Evolutionary conservation across 2,113 vertebrate species (phyloP).

Genomic region (Lepidothrix coronata): DNA sequence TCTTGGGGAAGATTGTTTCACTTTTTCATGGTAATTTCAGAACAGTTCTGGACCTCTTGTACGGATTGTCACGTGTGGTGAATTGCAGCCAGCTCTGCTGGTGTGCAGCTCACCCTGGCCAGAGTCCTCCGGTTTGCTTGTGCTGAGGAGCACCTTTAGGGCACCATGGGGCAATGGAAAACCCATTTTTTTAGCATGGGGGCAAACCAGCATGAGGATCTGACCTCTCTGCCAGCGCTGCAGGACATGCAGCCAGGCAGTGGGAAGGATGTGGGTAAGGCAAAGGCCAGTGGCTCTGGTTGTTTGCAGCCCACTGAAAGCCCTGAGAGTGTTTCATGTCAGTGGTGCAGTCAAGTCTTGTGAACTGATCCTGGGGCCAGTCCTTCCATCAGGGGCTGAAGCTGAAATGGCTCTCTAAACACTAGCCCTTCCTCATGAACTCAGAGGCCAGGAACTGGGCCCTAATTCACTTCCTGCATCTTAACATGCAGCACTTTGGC

Average conservation of each 20-base stretch:
- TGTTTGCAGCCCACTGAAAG: background rate
- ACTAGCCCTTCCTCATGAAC: rapidly evolving
- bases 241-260: rapidly evolving
- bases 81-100: background rate
- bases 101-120: background rate
- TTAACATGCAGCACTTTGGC: background rate
- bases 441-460: background rate
- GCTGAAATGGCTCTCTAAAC: background rate
- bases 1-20: background rate
- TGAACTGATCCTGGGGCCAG: background rate
- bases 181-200: rapidly evolving
- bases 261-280: background rate
- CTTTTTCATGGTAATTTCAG: background rate
- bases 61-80: rapidly evolving
- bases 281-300: background rate
- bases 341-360: background rate
- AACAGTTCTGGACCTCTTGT: background rate
- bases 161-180: background rate
- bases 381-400: background rate
- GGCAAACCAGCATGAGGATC: background rate
- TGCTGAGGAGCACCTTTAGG: background rate
- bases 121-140: background rate
- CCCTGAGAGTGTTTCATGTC: background rate
- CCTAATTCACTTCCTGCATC: background rate
- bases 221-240: background rate